Percentiles rank a stretch among this genome's conserved stretches.
Evolutionary conservation across 2,797 vertebrate genomes (phyloP).

Genomic region (Myotis daubentonii): DNA sequence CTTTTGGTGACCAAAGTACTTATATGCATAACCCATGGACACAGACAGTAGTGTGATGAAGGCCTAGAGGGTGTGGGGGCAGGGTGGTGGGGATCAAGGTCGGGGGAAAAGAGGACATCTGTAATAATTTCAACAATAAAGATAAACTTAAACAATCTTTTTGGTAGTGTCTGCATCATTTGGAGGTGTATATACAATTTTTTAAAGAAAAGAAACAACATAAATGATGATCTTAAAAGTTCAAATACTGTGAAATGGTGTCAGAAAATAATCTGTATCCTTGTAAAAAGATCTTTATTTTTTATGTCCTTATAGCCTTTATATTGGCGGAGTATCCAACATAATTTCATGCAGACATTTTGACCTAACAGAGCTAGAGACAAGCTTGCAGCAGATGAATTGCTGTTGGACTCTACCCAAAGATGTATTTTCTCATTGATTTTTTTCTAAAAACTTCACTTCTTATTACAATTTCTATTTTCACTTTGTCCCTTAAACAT

Average conservation of each 20-base stretch:
- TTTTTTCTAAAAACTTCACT: conserved; percentile 12
- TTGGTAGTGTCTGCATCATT: background rate
- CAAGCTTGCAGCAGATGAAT: background rate
- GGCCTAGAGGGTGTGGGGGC: too few relatives aligned
- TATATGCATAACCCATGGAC: too few relatives aligned
- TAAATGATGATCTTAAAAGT: background rate
- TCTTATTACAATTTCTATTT: conserved; percentile 39
- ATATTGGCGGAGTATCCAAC: background rate
- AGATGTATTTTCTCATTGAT: conserved; percentile 13
- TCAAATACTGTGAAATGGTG: background rate
- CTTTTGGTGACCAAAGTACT: background rate
- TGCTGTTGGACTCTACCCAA: background rate
- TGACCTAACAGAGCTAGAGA: background rate
- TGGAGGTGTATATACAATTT: background rate
- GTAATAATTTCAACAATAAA: too few relatives aligned
- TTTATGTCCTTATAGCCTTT: background rate
- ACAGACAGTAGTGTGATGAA: too few relatives aligned
- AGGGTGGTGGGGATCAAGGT: too few relatives aligned
- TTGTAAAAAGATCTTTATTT: background rate
- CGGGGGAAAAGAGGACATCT: too few relatives aligned
- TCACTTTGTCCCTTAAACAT: background rate
- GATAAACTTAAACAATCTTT: background rate
- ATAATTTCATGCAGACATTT: background rate
- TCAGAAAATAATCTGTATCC: background rate
- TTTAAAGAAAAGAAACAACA: background rate